Conservation (phyloP, 1,140 invertebrate genomes). For the Lepidotrigona ventralis region DNA sequence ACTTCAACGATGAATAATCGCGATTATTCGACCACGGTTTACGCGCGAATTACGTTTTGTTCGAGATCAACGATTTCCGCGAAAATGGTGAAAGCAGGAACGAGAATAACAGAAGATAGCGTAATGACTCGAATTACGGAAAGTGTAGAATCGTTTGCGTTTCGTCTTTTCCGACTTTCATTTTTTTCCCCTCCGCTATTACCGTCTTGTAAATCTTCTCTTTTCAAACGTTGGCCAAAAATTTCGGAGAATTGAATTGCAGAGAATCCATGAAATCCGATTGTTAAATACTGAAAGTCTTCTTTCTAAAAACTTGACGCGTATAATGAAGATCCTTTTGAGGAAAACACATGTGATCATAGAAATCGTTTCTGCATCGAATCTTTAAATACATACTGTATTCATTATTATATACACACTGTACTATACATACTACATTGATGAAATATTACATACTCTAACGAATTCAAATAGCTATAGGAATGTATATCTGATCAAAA, state of each 20-base stretch:
- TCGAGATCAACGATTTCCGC: background rate
- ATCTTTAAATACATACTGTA: too few relatives aligned
- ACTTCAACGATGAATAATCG: background rate
- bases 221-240: too few relatives aligned
- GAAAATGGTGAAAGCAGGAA: constrained; percentile 31
- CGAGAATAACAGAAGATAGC: background rate
- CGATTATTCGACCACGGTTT: background rate
- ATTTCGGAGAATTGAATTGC: background rate
- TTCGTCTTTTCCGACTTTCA: background rate
- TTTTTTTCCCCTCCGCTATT: background rate
- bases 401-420: too few relatives aligned
- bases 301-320: too few relatives aligned
- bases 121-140: background rate
- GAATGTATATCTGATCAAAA: too few relatives aligned
- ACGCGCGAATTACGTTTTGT: background rate
- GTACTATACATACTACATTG: too few relatives aligned
- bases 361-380: too few relatives aligned
- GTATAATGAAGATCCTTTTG: too few relatives aligned
- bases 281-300: too few relatives aligned
- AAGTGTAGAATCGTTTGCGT: background rate
- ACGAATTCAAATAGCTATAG: too few relatives aligned
- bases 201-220: background rate
- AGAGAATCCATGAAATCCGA: background rate
- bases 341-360: too few relatives aligned
- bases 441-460: too few relatives aligned